Evolutionary conservation across 1,140 invertebrate species (phyloP).

Genomic region (Leptoteleia sp.): DNA sequence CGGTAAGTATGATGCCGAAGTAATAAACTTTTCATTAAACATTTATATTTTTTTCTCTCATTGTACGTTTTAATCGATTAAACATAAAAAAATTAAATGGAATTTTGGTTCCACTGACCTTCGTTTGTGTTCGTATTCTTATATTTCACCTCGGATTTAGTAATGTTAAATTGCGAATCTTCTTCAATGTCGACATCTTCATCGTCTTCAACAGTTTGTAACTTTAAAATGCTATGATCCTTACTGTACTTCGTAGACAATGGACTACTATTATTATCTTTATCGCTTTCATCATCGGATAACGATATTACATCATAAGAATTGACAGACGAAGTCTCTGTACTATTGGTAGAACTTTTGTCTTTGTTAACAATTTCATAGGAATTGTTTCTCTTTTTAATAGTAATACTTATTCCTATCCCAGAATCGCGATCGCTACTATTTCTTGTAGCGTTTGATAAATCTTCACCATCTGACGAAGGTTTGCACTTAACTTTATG

Average conservation of each 20-base stretch:
- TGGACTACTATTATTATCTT: background rate
- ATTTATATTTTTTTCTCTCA: too few species aligned
- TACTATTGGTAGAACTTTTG: conserved; percentile 36
- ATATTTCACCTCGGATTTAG: too few species aligned
- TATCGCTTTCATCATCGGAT: conserved; percentile 23
- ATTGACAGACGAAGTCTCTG: conserved; percentile 48
- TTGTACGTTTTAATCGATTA: too few species aligned
- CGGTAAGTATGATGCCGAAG: too few species aligned
- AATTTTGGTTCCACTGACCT: too few species aligned
- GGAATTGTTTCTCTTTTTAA: conserved; percentile 78
- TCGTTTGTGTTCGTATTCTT: too few species aligned
- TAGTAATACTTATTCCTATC: conserved; percentile 77
- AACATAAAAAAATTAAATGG: too few species aligned
- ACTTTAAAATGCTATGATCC: conserved; percentile 70
- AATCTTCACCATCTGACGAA: conserved; percentile 9
- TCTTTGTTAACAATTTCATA: conserved; percentile 77
- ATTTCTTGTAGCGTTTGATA: conserved; percentile 35
- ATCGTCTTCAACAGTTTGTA: conserved; percentile 69
- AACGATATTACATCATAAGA: conserved; percentile 35
- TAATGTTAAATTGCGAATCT: conserved; percentile 22
- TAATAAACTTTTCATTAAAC: too few species aligned
- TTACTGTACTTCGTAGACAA: conserved; percentile 63
- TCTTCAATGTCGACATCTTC: conserved; percentile 74
- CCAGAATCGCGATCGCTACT: conserved; percentile 73
- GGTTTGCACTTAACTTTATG: conserved; percentile 72